Percentiles rank a stretch among this genome's conserved stretches.
phyloP scores from a whole-genome alignment of 53 echinoderm and acorn worm species.

The Apostichopus leukothele region DNA sequence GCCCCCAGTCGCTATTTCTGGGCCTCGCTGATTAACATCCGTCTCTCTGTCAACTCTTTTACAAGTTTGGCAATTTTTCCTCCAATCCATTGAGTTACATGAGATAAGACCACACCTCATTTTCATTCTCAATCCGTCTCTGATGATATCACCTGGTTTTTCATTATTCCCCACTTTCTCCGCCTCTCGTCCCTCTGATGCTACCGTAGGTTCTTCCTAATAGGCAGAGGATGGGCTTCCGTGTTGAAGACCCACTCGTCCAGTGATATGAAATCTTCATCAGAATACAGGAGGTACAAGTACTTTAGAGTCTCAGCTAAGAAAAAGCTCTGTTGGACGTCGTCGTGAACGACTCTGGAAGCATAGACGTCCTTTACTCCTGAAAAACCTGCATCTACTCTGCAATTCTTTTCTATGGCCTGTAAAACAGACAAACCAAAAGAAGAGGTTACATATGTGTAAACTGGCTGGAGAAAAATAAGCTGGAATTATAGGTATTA shows the following conservation, averaged over 20 bases:
- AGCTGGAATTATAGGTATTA: too few species aligned
- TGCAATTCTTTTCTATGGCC: conserved; percentile 90
- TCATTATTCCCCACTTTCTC: too few species aligned
- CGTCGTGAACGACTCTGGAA: conserved; percentile 84
- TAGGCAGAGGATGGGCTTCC: conserved; percentile 93
- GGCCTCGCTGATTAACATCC: too few species aligned
- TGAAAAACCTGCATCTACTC: conserved; percentile 86
- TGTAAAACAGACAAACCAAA: conserved; percentile 44
- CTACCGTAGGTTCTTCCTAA: conserved; percentile 21
- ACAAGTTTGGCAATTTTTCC: too few species aligned
- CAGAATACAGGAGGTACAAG: conserved; percentile 90
- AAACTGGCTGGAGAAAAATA: background rate
- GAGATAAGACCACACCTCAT: too few species aligned
- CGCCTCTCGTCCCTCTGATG: too few species aligned
- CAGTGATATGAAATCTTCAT: conserved; percentile 84
- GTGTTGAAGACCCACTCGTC: conserved; percentile 97
- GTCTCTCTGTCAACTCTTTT: too few species aligned
- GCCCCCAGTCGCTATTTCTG: too few species aligned
- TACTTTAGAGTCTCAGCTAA: conserved; percentile 97
- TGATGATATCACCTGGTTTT: too few species aligned
- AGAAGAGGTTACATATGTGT: background rate
- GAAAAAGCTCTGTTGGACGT: conserved; percentile 99
- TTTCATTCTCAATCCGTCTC: too few species aligned
- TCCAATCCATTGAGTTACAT: too few species aligned
- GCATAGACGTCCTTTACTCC: conserved; percentile 94